Conservation (phyloP, 2,888 invertebrate genomes). For the Tanypteryx hageni region DNA sequence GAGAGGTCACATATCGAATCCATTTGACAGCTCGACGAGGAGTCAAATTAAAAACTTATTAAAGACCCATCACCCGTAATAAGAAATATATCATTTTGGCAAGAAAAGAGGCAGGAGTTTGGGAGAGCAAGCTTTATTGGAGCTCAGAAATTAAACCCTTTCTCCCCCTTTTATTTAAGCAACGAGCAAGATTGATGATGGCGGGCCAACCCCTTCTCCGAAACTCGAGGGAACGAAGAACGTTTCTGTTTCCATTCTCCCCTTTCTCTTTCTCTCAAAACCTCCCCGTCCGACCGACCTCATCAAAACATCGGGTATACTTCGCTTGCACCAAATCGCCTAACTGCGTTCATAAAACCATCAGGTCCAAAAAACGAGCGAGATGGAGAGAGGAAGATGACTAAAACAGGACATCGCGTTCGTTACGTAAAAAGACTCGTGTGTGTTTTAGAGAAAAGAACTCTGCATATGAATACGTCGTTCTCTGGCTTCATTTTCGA, state of each 20-base stretch:
- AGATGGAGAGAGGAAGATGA: not conserved
- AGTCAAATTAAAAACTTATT: conserved; percentile 26
- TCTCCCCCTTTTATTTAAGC: conserved; percentile 7
- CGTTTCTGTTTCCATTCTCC: not conserved
- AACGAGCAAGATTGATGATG: conserved; percentile 18
- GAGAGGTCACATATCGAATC: not conserved
- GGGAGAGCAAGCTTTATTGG: not conserved
- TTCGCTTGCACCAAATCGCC: not conserved
- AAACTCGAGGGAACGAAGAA: not conserved
- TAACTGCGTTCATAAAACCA: not conserved
- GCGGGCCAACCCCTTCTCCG: not conserved
- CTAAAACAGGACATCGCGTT: no score
- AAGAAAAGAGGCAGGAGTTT: not conserved
- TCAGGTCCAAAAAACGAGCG: not conserved
- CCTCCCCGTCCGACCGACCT: not conserved
- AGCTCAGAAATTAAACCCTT: conserved; percentile 13
- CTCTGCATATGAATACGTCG: no score
- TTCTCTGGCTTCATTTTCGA: no score
- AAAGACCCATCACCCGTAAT: conserved; percentile 21
- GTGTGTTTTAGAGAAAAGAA: no score
- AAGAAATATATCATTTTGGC: conserved; percentile 28
- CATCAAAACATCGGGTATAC: not conserved
- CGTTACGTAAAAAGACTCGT: no score
- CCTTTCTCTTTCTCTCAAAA: not conserved
- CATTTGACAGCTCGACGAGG: conserved; percentile 7